Conservation (phyloP, 2,113 vertebrate genomes). For the Syngnathus floridae region DNA sequence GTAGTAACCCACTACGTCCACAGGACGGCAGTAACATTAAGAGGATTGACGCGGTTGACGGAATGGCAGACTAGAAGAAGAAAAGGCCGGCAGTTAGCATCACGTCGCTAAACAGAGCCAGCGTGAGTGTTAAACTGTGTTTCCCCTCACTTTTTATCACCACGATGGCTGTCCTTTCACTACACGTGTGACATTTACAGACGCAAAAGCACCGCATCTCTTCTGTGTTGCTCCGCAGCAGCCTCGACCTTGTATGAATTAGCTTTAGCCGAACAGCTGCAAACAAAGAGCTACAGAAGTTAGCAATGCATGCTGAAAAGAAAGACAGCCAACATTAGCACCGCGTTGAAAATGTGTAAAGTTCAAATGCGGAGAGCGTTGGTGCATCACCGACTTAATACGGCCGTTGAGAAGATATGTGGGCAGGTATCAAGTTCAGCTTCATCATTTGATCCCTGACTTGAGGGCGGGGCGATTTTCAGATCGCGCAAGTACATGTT, state of each 20-base stretch:
- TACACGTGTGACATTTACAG: not conserved
- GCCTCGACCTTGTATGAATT: not conserved
- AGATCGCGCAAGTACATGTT: too few relatives aligned
- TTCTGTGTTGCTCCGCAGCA: not conserved
- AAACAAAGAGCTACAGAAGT: conserved; percentile 1
- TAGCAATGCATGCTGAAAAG: not conserved
- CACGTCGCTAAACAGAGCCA: not conserved
- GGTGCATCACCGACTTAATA: not conserved
- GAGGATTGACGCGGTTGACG: not conserved
- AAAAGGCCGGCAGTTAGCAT: not conserved
- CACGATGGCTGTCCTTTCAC: not conserved
- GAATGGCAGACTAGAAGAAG: not conserved
- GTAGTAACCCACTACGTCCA: not conserved
- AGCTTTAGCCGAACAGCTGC: not conserved
- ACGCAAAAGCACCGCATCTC: not conserved
- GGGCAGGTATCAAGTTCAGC: not conserved
- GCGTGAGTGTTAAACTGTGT: not conserved
- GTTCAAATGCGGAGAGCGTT: not conserved
- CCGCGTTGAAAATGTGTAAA: not conserved
- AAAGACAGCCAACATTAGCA: not conserved
- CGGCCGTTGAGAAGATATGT: not conserved
- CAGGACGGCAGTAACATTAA: not conserved
- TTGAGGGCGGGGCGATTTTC: not conserved
- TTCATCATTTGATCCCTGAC: not conserved
- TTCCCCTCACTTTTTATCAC: not conserved